Evolutionary conservation across 2,888 invertebrate genomes (phyloP).

Genomic region (Belgica antarctica): DNA sequence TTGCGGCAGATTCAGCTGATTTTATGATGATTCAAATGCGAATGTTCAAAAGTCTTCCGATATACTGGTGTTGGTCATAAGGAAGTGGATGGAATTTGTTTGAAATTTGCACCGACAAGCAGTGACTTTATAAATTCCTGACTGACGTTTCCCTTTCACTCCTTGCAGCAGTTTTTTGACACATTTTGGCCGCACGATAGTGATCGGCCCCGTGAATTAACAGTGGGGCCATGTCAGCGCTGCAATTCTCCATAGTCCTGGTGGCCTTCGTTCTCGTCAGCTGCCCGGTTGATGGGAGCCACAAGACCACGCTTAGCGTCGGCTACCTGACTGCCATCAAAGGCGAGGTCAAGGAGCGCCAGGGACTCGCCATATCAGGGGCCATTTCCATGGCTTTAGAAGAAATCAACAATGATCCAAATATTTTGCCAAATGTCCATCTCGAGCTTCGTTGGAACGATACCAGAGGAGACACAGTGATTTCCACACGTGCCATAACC

Average conservation of each 20-base stretch:
- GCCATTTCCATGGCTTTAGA: conserved; percentile 81
- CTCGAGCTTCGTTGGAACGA: conserved; percentile 76
- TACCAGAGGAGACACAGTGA: conserved; percentile 75
- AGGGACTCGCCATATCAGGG: conserved; percentile 85
- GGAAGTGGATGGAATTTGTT: background rate
- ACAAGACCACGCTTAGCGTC: conserved; percentile 64
- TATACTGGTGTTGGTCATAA: conserved; percentile 13
- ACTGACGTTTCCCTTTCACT: conserved; percentile 1
- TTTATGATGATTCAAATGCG: background rate
- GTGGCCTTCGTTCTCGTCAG: background rate
- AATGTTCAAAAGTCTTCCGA: no score
- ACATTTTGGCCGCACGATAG: conserved; percentile 30
- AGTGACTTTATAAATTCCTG: background rate
- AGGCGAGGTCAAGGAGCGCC: conserved; percentile 72
- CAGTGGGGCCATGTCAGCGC: conserved; percentile 36
- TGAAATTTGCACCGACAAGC: background rate
- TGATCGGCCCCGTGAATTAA: conserved; percentile 33
- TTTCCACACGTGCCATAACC: conserved; percentile 76
- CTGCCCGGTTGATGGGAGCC: conserved; percentile 44
- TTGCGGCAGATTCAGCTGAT: background rate
- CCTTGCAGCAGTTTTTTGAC: conserved; percentile 36
- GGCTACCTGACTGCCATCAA: conserved; percentile 83
- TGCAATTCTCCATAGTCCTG: conserved; percentile 24
- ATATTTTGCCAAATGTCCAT: conserved; percentile 71
- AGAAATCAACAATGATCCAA: conserved; percentile 64